These are phyloP conservation scores for Saccopteryx bilineata DNA, from an alignment of 2,113 vertebrate species.

Conservation along the genomic window DNA sequence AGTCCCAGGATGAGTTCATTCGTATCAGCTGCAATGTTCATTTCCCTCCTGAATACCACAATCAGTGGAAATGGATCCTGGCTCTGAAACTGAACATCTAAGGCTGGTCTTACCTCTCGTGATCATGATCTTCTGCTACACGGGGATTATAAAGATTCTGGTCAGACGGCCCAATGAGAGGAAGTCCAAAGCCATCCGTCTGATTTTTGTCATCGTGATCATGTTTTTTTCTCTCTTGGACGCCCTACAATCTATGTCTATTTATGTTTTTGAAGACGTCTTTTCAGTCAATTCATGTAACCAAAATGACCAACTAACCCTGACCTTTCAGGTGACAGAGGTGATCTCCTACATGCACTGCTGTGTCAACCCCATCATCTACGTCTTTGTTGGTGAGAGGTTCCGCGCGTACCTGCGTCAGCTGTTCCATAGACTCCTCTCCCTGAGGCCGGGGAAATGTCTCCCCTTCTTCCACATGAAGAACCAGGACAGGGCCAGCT, in stretches of 20 bases:
- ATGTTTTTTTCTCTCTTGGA: slow-evolving; percentile 91
- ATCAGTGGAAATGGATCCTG: slow-evolving; percentile 53
- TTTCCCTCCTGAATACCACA: not conserved
- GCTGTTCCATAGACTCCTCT: not conserved
- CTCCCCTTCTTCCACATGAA: slow-evolving; percentile 32
- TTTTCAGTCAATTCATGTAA: not conserved
- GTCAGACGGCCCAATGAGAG: slow-evolving; percentile 85
- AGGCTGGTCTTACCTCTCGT: slow-evolving; percentile 90
- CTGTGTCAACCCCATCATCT: slow-evolving; percentile 92
- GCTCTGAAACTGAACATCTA: slow-evolving; percentile 88
- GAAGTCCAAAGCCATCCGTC: slow-evolving; percentile 89
- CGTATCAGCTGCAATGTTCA: slow-evolving; percentile 39
- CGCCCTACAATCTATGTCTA: slow-evolving; percentile 87
- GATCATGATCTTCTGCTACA: slow-evolving; percentile 90
- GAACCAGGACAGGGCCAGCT: slow-evolving; percentile 67
- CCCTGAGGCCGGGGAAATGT: not conserved
- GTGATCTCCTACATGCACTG: slow-evolving; percentile 90
- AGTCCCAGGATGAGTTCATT: slow-evolving; percentile 62
- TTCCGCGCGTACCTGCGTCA: slow-evolving; percentile 89
- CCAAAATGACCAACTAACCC: slow-evolving; percentile 49
- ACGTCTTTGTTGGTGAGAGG: slow-evolving; percentile 91
- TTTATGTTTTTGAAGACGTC: slow-evolving; percentile 53
- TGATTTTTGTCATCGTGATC: slow-evolving; percentile 91
- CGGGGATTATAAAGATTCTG: slow-evolving; percentile 87
- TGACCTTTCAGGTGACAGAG: slow-evolving; percentile 86